Evolutionary conservation across 2,113 vertebrate species (phyloP).

Genomic region (Heterochromis multidens): DNA sequence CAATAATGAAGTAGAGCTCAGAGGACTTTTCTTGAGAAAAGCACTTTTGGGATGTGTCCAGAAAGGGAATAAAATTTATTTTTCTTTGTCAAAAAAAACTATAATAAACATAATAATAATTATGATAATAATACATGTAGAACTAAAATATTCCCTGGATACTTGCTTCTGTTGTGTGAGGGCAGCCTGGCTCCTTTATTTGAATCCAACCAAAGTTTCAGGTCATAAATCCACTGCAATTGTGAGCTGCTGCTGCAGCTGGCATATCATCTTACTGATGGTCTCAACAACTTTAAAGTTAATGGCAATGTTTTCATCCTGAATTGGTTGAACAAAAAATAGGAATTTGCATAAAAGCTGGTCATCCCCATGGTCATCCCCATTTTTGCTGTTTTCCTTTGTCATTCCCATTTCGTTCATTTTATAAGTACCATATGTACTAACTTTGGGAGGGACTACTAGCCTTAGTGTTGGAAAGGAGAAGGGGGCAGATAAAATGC

Average conservation of each 20-base stretch:
- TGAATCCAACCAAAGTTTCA: background rate
- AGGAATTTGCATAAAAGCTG: background rate
- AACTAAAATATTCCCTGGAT: background rate
- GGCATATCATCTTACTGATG: background rate
- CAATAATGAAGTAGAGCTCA: background rate
- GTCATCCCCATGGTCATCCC: background rate
- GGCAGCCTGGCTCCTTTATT: background rate
- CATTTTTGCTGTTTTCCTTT: background rate
- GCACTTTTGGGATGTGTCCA: background rate
- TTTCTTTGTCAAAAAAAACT: background rate
- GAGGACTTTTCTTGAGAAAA: background rate
- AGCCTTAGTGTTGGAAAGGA: background rate
- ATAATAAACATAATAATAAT: background rate
- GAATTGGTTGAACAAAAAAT: background rate
- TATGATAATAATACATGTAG: background rate
- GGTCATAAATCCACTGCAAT: background rate
- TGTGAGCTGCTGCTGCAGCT: too few species aligned
- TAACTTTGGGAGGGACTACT: background rate
- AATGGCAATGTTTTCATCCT: background rate
- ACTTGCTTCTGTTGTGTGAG: background rate
- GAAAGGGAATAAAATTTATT: background rate
- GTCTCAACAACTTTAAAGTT: background rate
- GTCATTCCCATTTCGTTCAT: background rate
- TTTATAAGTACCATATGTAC: background rate
- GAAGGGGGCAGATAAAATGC: background rate